Base-by-base conservation (phyloP, 2,888 invertebrate species). In the Scaptomyza parva region DNA sequence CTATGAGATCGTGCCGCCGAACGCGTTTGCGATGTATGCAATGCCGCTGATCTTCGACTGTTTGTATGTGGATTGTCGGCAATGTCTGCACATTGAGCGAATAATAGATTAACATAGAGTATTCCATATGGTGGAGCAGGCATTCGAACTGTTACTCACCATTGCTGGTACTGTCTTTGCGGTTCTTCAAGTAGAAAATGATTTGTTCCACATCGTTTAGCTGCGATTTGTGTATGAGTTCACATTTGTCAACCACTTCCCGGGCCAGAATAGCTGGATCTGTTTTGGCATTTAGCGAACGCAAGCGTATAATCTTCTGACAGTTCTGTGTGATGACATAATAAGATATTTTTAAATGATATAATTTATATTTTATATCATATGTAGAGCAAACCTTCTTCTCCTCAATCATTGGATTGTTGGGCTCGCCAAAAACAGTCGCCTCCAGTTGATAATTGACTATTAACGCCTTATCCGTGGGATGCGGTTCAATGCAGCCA, bases 371-470 rank as follows among this genome's bases (percentile, higher is more conserved):
- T 6, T 20, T 20, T 17, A 22, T 4, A n/a, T 2, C 24, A 26
- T 22, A 22, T 17, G 6, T n/a, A 3, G 11, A 26, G 17, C 33
- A 53, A 50, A 95, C 96, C 93, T 96, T 96, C 86, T 95, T 95
- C 88, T 97, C 96, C 62, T 96, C 96, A 70, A 96, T 93, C 93
- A 97, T 95, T 14, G 95, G 94, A 91, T 96, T 95, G 64, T 95
- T 96, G 74, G 95, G 93, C 89, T 96, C 95, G 28, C 96, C 96
- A 70, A 96, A 93, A 77, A 97, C 95, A n/a, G 96, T 94, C 45
- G 96, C 97, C 91, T 97, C 96, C 71, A 97, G 92, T 90, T 97
- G 96, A 92, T 97, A 97, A 91, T 96, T 96, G 53, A 97, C 95
- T 59, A 98, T 94, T 51, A 97, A 92, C 43, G 97, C 97, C 89